phyloP scores from a whole-genome alignment of 2,113 vertebrate species.

The Microtus richardsoni region DNA sequence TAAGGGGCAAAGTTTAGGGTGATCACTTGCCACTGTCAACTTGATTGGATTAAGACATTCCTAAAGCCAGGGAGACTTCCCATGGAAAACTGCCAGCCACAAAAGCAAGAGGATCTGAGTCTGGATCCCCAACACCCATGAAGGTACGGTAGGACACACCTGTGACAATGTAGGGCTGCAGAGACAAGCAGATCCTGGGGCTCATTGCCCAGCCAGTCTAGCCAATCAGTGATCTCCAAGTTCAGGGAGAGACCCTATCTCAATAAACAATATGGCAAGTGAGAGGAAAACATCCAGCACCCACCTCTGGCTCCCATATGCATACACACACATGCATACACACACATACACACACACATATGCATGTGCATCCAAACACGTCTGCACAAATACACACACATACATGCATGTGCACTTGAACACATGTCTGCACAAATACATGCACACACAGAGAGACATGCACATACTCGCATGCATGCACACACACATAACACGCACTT shows the following conservation, averaged over 20 bases:
- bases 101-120: no score
- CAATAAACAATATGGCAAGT: background rate
- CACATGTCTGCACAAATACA: no score
- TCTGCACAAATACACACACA: no score
- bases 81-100: no score
- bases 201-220: background rate
- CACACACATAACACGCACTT: background rate
- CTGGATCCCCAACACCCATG: background rate
- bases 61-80: background rate
- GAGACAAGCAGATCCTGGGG: background rate
- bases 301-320: background rate
- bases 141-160: background rate
- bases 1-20: background rate
- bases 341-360: no score
- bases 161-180: background rate
- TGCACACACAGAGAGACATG: accelerated
- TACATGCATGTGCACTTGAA: no score
- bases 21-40: no score
- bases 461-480: background rate
- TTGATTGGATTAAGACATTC: background rate
- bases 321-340: no score
- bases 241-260: background rate
- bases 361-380: no score
- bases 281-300: background rate
- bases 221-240: background rate